phyloP scores from a whole-genome alignment of 2,888 invertebrate species.

The Drosophila rellima region DNA sequence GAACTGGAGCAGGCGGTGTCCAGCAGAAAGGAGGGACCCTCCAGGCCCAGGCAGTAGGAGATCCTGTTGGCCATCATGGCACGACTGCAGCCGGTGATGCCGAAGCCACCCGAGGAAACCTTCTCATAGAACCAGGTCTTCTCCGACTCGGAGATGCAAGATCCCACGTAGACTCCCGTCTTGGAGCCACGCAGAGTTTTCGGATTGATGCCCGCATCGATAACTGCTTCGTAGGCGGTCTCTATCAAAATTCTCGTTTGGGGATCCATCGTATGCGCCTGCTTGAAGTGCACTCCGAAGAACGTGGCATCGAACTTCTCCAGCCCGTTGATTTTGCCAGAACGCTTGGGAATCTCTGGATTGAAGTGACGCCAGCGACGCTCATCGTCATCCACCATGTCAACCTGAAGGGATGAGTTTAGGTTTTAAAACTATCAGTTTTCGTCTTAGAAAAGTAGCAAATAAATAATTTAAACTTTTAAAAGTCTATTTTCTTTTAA shows the following conservation, averaged over 20 bases:
- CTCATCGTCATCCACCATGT: slow-evolving; percentile 93
- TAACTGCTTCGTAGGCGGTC: slow-evolving; percentile 91
- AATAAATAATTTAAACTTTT: too few relatives aligned
- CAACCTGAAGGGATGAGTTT: slow-evolving; percentile 87
- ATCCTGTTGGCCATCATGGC: slow-evolving; percentile 97
- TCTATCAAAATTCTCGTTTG: slow-evolving; percentile 92
- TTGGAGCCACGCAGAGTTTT: slow-evolving; percentile 88
- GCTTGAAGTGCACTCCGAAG: slow-evolving; percentile 91
- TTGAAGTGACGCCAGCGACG: slow-evolving; percentile 91
- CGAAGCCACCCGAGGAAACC: slow-evolving; percentile 87
- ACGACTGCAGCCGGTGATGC: slow-evolving; percentile 91
- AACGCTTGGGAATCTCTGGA: slow-evolving; percentile 91
- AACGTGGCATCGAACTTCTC: slow-evolving; percentile 92
- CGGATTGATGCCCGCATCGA: slow-evolving; percentile 91
- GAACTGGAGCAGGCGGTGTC: slow-evolving; percentile 99
- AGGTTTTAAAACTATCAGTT: neutral
- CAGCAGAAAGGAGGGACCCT: slow-evolving; percentile 94
- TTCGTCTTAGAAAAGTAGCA: too few relatives aligned
- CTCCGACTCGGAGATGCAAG: slow-evolving; percentile 90
- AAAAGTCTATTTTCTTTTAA: too few relatives aligned
- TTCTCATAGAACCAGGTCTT: slow-evolving; percentile 90
- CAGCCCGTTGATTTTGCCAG: slow-evolving; percentile 90
- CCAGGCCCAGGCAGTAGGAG: slow-evolving; percentile 94
- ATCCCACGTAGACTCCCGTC: slow-evolving; percentile 91
- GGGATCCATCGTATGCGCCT: slow-evolving; percentile 92